Conservation (phyloP, 2,888 invertebrate species). For the Nemapogon koenigi region DNA sequence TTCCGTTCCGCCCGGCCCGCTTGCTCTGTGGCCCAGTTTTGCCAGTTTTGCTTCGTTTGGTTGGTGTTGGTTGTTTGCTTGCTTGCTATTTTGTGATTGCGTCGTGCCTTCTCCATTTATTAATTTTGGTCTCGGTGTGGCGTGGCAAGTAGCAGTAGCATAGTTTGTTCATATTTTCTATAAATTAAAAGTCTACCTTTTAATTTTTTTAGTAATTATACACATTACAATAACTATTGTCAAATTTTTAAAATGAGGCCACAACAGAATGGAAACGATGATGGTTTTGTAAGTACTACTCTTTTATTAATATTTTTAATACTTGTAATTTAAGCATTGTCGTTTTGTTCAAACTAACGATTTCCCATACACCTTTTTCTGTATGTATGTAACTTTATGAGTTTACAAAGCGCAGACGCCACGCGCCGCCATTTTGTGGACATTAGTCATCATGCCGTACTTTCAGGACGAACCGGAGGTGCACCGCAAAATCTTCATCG, state of each 20-base stretch:
- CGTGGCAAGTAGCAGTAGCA: too few relatives aligned
- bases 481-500: conserved; percentile 93
- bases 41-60: too few relatives aligned
- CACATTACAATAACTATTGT: neutral
- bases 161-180: neutral
- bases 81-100: neutral
- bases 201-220: neutral
- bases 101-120: neutral
- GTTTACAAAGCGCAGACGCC: neutral
- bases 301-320: neutral
- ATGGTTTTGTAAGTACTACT: conserved; percentile 47
- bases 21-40: too few relatives aligned
- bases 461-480: conserved; percentile 79
- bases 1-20: too few relatives aligned
- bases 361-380: neutral
- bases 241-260: conserved; percentile 43
- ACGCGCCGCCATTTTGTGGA: conserved; percentile 52
- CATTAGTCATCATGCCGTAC: conserved; percentile 33
- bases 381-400: too few relatives aligned
- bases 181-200: too few relatives aligned
- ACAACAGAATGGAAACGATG: conserved; percentile 45
- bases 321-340: neutral
- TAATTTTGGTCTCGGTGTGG: neutral
- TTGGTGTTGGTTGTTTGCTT: neutral
- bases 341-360: neutral